phyloP scores from a whole-genome alignment of 37 sponge, comb jelly and placozoan species.

The Theonella swinhoei region DNA sequence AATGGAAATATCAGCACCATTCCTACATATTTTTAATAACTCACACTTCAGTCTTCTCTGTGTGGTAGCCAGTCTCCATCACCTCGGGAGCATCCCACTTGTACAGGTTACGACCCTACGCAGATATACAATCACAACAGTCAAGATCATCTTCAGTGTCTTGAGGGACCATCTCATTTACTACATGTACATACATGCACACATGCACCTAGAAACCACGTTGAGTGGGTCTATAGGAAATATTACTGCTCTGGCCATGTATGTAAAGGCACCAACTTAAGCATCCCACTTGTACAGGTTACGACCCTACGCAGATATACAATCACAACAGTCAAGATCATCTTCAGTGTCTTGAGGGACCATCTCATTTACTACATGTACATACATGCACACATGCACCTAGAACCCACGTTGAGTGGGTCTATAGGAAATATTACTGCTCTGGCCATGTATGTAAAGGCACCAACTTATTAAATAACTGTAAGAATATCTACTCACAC shows the following conservation, averaged over 20 bases:
- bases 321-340: no score
- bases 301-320: constrained; percentile 16
- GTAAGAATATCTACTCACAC: constrained; percentile 7
- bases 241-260: neutral
- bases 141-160: no score
- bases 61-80: neutral
- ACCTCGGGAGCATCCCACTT: constrained; percentile 58
- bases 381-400: no score
- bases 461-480: no score
- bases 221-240: constrained; percentile 4
- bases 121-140: neutral
- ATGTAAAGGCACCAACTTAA: constrained; percentile 1
- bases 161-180: no score
- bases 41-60: constrained; percentile 51
- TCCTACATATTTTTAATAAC: no score
- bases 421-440: neutral
- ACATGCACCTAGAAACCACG: no score
- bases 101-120: constrained; percentile 26
- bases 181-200: no score
- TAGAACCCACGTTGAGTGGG: no score
- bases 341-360: no score
- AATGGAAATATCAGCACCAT: neutral
- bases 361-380: no score
- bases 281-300: constrained; percentile 44
- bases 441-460: neutral